Base-by-base conservation (phyloP, 1,140 invertebrate species). In the Lordiphosa clarofinis region DNA sequence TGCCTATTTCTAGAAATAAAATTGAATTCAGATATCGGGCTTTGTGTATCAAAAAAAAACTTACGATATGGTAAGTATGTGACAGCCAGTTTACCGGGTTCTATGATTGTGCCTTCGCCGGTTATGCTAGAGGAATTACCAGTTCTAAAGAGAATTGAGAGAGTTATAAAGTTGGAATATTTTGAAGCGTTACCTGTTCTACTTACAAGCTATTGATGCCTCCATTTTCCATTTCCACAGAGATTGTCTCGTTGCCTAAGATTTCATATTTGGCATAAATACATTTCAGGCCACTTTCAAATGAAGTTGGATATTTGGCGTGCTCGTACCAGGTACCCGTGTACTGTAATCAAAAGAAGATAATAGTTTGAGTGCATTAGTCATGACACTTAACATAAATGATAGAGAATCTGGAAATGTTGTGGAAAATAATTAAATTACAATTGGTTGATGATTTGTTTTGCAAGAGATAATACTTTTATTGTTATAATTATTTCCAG, bases 281-380 rank as follows among this genome's bases (percentile, higher is more conserved):
- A 75, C 95, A 96, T 86, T 93, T 94, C 13, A 94, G 94, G 1
- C 92, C 94, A 33, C 93, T 90, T 86, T 95, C 93, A 81, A 95
- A 95, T 4, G 93, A 73, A 3, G 93, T 92, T 67, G 94, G 95
- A 86, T 95, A 96, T 64, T 93, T 93, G 73, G 94, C 92, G 8
- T 92, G 91, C 90, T 96, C 94, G 73, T 94, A 95, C 95, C 94
- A 96, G 69, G 91, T 92, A 3, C 94, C 95, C 67, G 93, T 73
- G 79, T 95, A 96, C 86, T 87, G 24, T 4, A 56, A 53, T 53
- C 12, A 38, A 38, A 35, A 36, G 21, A 15, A 15, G 15, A 8
- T 11, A n/a, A n/a, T 5, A 12, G 9, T 36, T 48, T 4, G 1
- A 21, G 21, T 21, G 1, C 3, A 4, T 4, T 3, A 4, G 21